Base-by-base conservation (phyloP, 2,888 invertebrate species). In the Apomyelois bistriatella region DNA sequence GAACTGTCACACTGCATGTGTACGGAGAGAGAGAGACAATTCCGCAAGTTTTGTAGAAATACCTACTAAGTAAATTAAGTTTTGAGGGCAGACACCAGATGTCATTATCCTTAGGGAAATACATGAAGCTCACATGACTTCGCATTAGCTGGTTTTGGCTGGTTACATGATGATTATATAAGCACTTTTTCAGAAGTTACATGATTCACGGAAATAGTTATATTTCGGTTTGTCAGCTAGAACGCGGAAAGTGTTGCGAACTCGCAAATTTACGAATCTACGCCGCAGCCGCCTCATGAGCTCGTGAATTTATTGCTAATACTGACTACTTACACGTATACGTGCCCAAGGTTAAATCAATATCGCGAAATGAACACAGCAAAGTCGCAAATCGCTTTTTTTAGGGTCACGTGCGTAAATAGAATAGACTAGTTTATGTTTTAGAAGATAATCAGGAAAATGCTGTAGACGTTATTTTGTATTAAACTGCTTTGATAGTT, bases 271-370 rank as follows among this genome's bases (percentile, higher is more conserved):
- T 49, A 48, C 37, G 37, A 38, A 35, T 48, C 52, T 54, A 52
- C 56, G 56, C 46, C 52, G 38, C 32, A 32, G 32, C 7, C 32
- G 10, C 28, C 9, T 16, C 16, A 52, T 41, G 16, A 43, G 38
- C 36, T 48, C 9, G 16, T 37, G 38, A 49, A 52, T 53, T 52
- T 48, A 42, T 51, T 51, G 40, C 40, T 49, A 37, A 52, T 55
- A 40, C 55, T 17, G 12, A 43, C 48, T 38, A 58, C 55, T 53
- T 54, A 57, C 51, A 53, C 51, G 59, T 62, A 64, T 61, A 55
- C 32, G 57, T 65, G 62, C 59, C 65, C 78, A 80, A 81, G 80
- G 80, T 70, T 68, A 66, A 68, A 78, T 74, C 71, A 74, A 80
- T 79, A 76, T 70, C 64, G 69, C 71, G 58, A 67, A 66, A 65